Percentiles rank a stretch among this genome's conserved stretches.
phyloP scores from a whole-genome alignment of 2,888 invertebrate species.

The Cephonodes hylas region DNA sequence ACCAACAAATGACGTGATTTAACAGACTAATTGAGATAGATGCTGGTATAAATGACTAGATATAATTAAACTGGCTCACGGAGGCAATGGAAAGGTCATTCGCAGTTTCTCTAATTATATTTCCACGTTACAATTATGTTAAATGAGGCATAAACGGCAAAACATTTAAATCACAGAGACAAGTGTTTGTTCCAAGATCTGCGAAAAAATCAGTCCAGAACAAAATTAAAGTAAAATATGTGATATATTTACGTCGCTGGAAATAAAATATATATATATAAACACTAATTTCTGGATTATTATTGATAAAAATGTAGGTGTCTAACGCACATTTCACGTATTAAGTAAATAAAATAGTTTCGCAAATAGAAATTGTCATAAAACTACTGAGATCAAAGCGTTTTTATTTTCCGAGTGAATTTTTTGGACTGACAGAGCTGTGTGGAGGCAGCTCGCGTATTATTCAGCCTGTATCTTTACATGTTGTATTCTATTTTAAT shows the following conservation, averaged over 20 bases:
- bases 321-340: conserved; percentile 13
- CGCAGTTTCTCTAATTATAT: conserved; percentile 41
- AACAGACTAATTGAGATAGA: background rate
- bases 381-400: conserved; percentile 29
- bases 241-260: conserved; percentile 11
- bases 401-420: conserved; percentile 21
- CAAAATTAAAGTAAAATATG: conserved; percentile 10
- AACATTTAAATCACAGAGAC: conserved; percentile 32
- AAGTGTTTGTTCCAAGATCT: conserved; percentile 14
- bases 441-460: conserved; percentile 16
- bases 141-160: conserved; percentile 46
- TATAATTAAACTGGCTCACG: conserved; percentile 24
- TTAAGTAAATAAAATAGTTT: conserved; percentile 20
- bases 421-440: conserved; percentile 24
- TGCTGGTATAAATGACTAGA: conserved; percentile 10
- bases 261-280: conserved; percentile 18
- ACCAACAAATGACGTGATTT: background rate
- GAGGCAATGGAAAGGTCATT: conserved; percentile 29
- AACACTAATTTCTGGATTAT: conserved; percentile 18
- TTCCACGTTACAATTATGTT: conserved; percentile 46
- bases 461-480: background rate
- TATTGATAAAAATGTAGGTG: conserved; percentile 21
- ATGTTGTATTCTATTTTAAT: conserved; percentile 5
- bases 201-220: conserved; percentile 19
- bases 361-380: conserved; percentile 25